Evolutionary conservation across 92 coral and sea anemone genomes (phyloP).

Genomic region (Parazoanthus darwini): DNA sequence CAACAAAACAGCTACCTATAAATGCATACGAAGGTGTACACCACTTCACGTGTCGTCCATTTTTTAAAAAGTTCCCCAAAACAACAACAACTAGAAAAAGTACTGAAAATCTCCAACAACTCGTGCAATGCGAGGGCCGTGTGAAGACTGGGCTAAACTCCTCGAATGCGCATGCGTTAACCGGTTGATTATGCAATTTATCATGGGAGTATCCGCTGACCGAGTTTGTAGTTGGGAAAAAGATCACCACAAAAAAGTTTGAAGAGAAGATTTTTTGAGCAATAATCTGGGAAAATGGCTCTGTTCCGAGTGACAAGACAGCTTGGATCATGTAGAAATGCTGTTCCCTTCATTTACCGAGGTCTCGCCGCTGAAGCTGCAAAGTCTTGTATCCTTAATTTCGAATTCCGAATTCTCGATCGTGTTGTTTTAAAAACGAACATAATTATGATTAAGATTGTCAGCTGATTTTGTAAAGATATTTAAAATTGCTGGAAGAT

Average conservation of each 20-base stretch:
- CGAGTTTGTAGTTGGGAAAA: not conserved
- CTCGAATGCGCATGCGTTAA: not conserved
- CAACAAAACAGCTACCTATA: not conserved
- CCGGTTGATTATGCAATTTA: not conserved
- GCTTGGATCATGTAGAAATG: conserved; percentile 37
- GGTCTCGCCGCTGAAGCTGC: conserved; percentile 49
- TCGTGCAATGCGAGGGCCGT: not conserved
- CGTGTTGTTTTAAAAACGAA: no score
- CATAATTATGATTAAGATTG: no score
- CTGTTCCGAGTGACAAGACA: conserved; percentile 49
- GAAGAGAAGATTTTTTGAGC: not conserved
- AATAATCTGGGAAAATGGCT: conserved; percentile 41
- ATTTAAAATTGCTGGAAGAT: not conserved
- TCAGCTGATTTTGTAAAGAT: no score
- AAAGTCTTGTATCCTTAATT: conserved; percentile 54
- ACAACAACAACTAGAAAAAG: not conserved
- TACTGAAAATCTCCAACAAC: not conserved
- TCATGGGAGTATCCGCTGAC: conserved; percentile 25
- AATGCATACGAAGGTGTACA: not conserved
- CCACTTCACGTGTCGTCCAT: conserved; percentile 16
- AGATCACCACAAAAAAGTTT: not conserved
- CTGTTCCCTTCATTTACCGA: conserved; percentile 49
- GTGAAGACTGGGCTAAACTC: not conserved
- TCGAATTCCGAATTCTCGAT: not conserved
- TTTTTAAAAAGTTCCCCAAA: not conserved